Base-by-base conservation (phyloP, 2,888 invertebrate species). In the Tanytarsus gracilentus region DNA sequence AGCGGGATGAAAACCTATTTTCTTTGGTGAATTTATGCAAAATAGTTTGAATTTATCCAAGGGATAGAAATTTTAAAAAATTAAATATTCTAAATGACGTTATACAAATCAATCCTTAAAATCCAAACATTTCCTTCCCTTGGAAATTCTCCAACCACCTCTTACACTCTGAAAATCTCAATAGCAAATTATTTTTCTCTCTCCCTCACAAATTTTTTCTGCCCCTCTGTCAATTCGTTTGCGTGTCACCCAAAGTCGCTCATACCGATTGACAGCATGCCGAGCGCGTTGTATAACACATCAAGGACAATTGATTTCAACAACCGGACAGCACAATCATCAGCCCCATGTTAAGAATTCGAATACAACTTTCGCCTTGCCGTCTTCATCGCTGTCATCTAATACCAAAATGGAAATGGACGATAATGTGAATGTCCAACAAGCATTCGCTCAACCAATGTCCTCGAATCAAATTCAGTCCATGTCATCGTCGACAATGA, bases 1-100 rank as follows among this genome's bases (percentile, higher is more conserved):
- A 74, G 74, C 66, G 74, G 74, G 63, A 74, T 74, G 74, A 74
- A 74, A 68, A 74, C 74, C 14, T 74, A 74, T 63, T 74, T 74
- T 74, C 68, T 74, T 51, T 74, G 74, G 58, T 58, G 21, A 30
- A 18, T 58, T 21, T 7, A 27, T 27, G 44, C n/a, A n/a, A n/a
- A n/a, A n/a, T n/a, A n/a, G n/a, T n/a, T n/a, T n/a, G n/a, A n/a
- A n/a, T n/a, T n/a, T n/a, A n/a, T n/a, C n/a, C n/a, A n/a, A n/a
- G n/a, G n/a, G n/a, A n/a, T n/a, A n/a, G n/a, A n/a, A n/a, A n/a
- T n/a, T n/a, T n/a, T n/a, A n/a, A n/a, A n/a, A n/a, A n/a, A n/a
- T n/a, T n/a, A n/a, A n/a, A n/a, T n/a, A n/a, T n/a, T n/a, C n/a
- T n/a, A n/a, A n/a, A n/a, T n/a, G n/a, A n/a, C n/a, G n/a, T n/a